Conservation (phyloP, 2,797 vertebrate genomes). For the Alouatta caraya region DNA sequence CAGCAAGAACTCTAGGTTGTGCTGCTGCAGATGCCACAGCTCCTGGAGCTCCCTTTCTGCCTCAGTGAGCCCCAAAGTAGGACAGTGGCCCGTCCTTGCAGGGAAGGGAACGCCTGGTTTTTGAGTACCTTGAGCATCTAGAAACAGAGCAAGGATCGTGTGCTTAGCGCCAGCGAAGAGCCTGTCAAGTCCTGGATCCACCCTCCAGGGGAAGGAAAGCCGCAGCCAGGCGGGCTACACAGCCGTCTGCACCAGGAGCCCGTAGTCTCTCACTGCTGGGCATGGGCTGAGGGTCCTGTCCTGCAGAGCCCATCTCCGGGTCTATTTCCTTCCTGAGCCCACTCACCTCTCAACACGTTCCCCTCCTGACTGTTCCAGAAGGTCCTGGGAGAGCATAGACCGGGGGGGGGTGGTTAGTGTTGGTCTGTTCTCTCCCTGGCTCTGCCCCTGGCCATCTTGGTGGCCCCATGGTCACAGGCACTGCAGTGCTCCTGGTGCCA, state of each 20-base stretch:
- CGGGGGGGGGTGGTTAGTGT: too few relatives aligned
- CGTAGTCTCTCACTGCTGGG: accelerated
- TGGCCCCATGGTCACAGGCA: background rate
- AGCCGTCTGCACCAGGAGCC: background rate
- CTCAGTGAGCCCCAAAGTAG: background rate
- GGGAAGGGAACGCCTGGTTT: background rate
- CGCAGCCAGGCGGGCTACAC: background rate
- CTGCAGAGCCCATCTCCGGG: accelerated
- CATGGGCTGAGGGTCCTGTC: background rate
- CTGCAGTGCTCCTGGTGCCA: background rate
- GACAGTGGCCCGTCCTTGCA: background rate
- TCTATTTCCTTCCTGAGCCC: accelerated
- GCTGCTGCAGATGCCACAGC: background rate
- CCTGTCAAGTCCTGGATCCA: background rate
- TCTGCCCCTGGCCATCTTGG: accelerated
- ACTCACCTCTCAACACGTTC: background rate
- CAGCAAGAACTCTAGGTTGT: accelerated
- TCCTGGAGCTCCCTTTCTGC: background rate
- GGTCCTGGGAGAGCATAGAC: background rate
- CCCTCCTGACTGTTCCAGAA: background rate
- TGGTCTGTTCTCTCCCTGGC: background rate
- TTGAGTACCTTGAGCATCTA: background rate
- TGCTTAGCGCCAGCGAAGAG: background rate
- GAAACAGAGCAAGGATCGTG: background rate
- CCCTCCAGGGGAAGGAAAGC: background rate